Evolutionary conservation across 2,113 vertebrate genomes (phyloP).

Genomic region (Chascanopsetta lugubris): DNA sequence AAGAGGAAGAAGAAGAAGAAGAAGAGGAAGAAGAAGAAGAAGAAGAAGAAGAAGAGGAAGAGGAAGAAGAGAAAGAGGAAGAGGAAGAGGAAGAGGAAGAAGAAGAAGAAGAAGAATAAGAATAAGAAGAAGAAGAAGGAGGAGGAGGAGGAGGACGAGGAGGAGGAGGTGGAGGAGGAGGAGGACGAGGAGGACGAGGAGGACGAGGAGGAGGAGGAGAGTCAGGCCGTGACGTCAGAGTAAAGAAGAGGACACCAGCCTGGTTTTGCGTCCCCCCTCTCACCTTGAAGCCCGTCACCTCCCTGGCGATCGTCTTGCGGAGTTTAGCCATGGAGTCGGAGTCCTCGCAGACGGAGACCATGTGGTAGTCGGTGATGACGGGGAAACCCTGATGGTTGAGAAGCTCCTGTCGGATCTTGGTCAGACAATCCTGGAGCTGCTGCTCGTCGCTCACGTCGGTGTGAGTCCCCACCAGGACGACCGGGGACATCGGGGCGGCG

Average conservation of each 20-base stretch:
- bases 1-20: no score
- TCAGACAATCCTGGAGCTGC: constrained; percentile 85
- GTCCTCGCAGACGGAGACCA: constrained; percentile 88
- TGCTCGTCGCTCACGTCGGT: constrained; percentile 86
- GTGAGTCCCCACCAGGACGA: constrained; percentile 95
- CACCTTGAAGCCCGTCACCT: constrained; percentile 91
- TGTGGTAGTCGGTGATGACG: constrained; percentile 86
- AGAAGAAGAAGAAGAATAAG: no score
- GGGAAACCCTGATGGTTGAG: constrained; percentile 89
- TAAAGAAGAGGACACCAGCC: background rate
- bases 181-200: no score
- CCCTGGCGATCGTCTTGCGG: constrained; percentile 87
- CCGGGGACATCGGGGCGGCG: constrained; percentile 89
- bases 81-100: no score
- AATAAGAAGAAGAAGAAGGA: no score
- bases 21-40: no score
- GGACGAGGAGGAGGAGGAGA: no score
- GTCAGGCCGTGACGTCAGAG: no score
- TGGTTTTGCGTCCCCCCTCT: background rate
- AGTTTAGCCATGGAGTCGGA: constrained; percentile 87
- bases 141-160: no score
- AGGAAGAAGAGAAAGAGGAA: no score
- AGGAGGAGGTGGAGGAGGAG: no score
- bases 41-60: no score
- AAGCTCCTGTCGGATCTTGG: constrained; percentile 88